Evolutionary conservation across 1,140 invertebrate species (phyloP).

Genomic region (Trichoplusia ni): DNA sequence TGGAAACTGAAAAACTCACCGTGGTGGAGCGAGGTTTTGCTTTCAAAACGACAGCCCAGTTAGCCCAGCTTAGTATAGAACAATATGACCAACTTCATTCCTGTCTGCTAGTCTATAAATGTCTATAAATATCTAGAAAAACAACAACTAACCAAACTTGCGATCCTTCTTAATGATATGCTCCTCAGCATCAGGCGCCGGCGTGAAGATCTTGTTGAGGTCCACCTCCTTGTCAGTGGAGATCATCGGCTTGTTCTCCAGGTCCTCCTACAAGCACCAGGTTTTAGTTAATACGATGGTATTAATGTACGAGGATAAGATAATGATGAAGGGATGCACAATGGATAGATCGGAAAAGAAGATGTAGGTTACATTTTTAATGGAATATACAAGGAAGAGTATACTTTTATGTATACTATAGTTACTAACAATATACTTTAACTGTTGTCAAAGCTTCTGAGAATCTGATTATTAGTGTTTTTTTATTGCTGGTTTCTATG

Average conservation of each 20-base stretch:
- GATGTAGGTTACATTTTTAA: background rate
- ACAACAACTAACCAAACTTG: conserved; percentile 76
- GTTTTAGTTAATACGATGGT: background rate
- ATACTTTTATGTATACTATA: background rate
- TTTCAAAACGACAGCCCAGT: too few species aligned
- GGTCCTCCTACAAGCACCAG: conserved; percentile 63
- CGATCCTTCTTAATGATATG: conserved; percentile 85
- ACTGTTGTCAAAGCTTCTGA: too few species aligned
- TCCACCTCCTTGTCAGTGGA: conserved; percentile 84
- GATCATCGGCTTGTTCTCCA: conserved; percentile 74
- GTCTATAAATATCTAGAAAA: too few species aligned
- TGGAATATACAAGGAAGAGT: background rate
- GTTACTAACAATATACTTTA: too few species aligned
- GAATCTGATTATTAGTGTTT: too few species aligned
- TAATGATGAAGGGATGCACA: background rate
- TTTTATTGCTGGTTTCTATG: too few species aligned
- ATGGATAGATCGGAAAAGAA: too few species aligned
- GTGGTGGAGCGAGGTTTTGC: too few species aligned
- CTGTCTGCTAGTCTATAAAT: too few species aligned
- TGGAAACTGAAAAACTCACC: too few species aligned
- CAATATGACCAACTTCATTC: too few species aligned
- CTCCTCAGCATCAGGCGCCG: conserved; percentile 88
- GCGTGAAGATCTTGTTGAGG: conserved; percentile 92
- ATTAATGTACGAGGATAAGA: background rate
- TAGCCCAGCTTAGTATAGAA: too few species aligned